These are phyloP conservation scores for Cerastis rubricosa DNA, from an alignment of 2,888 invertebrate genomes.

Conservation along the genomic window DNA sequence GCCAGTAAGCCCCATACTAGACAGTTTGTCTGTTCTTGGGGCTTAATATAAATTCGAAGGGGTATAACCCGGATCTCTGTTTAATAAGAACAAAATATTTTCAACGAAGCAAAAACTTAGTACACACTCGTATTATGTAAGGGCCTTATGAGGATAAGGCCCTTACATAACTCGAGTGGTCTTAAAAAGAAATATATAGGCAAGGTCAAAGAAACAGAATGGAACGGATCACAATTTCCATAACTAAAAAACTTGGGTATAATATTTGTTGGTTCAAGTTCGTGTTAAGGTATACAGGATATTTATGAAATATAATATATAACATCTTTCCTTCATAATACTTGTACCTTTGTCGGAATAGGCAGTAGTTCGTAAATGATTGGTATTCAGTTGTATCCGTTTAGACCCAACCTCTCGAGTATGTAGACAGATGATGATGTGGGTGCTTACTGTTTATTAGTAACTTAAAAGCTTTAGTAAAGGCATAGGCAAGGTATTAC, in stretches of 20 bases:
- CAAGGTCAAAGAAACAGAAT: constrained; percentile 8
- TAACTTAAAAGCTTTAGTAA: not conserved
- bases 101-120: not conserved
- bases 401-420: not conserved
- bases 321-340: not conserved
- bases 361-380: not conserved
- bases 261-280: constrained; percentile 17
- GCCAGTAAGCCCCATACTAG: too few relatives aligned
- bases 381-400: not conserved
- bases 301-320: not conserved
- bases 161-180: constrained; percentile 7
- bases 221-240: constrained; percentile 37
- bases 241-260: constrained; percentile 25
- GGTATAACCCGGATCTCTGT: not conserved
- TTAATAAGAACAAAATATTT: not conserved
- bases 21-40: too few relatives aligned
- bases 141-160: too few relatives aligned
- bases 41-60: not conserved
- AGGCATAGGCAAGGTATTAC: not conserved
- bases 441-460: not conserved
- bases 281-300: not conserved
- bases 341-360: not conserved
- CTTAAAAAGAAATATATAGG: constrained; percentile 22
- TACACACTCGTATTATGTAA: too few relatives aligned
- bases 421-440: not conserved